Percentiles rank a stretch among this genome's conserved stretches.
These are phyloP conservation scores for Serripes groenlandicus DNA, from an alignment of 2,888 invertebrate genomes.

Conservation along the genomic window DNA sequence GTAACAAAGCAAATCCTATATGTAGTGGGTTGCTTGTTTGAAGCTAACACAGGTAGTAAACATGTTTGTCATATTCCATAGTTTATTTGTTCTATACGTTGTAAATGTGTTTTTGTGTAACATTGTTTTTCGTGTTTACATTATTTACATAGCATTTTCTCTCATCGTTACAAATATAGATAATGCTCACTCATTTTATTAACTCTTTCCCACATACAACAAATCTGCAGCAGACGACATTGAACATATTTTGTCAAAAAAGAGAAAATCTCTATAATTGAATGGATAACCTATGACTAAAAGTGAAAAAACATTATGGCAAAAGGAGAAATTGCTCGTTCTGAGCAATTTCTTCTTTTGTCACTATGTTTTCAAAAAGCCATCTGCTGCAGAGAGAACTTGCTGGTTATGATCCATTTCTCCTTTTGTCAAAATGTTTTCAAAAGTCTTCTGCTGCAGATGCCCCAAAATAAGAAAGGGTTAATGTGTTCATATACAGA, in stretches of 20 bases:
- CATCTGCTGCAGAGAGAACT: not conserved
- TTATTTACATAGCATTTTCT: not conserved
- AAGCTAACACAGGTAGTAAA: no score
- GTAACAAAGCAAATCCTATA: no score
- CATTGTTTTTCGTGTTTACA: not conserved
- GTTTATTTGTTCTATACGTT: slow-evolving; percentile 14
- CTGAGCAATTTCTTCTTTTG: not conserved
- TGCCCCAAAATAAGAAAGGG: no score
- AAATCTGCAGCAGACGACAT: no score
- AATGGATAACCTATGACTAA: no score
- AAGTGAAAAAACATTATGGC: not conserved
- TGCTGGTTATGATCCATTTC: not conserved
- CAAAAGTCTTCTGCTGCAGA: not conserved
- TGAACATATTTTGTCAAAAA: no score
- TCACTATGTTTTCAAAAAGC: not conserved
- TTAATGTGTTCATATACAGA: no score
- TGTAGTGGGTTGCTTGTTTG: no score
- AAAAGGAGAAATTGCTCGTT: not conserved
- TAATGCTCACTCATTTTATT: no score
- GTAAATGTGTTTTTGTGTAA: not conserved
- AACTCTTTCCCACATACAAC: no score
- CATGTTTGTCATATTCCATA: not conserved
- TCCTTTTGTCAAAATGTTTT: not conserved
- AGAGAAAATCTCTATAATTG: no score
- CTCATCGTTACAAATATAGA: no score